These are phyloP conservation scores for Astur gentilis DNA, from an alignment of 2,113 vertebrate genomes.

Conservation along the genomic window DNA sequence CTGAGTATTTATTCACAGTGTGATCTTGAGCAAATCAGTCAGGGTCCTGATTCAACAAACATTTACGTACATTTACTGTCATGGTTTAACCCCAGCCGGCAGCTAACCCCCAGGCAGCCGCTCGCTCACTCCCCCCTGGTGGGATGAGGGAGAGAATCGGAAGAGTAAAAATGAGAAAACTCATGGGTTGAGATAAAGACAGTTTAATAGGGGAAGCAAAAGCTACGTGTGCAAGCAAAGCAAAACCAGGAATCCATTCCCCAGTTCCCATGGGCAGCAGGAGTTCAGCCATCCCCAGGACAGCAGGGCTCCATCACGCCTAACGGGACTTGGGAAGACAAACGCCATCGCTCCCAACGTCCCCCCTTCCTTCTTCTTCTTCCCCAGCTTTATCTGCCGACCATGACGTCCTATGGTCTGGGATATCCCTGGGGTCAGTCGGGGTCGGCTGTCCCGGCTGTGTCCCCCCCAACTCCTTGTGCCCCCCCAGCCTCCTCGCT, in stretches of 20 bases:
- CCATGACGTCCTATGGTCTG: too few species aligned
- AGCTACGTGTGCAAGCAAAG: background rate
- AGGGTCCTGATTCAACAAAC: background rate
- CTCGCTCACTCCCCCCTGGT: rapidly evolving
- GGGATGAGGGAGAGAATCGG: background rate
- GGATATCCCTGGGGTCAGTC: too few species aligned
- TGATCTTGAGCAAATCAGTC: background rate
- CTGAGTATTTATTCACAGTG: background rate
- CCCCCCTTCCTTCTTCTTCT: too few species aligned
- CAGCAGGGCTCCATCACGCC: too few species aligned
- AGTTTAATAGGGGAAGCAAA: background rate
- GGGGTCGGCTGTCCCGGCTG: too few species aligned
- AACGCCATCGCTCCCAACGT: too few species aligned
- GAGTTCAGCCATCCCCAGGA: too few species aligned
- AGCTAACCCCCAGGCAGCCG: background rate
- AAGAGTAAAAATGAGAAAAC: background rate
- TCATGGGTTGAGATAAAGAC: background rate
- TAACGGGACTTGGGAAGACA: too few species aligned
- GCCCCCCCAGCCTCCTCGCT: too few species aligned
- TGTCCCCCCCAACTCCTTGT: background rate
- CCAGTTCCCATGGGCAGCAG: rapidly evolving
- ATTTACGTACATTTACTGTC: background rate
- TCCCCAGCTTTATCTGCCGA: too few species aligned
- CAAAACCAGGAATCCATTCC: too few species aligned
- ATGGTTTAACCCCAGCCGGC: background rate